Base-by-base conservation (phyloP, 2,888 invertebrate genomes). In the Sinelater perroti region DNA sequence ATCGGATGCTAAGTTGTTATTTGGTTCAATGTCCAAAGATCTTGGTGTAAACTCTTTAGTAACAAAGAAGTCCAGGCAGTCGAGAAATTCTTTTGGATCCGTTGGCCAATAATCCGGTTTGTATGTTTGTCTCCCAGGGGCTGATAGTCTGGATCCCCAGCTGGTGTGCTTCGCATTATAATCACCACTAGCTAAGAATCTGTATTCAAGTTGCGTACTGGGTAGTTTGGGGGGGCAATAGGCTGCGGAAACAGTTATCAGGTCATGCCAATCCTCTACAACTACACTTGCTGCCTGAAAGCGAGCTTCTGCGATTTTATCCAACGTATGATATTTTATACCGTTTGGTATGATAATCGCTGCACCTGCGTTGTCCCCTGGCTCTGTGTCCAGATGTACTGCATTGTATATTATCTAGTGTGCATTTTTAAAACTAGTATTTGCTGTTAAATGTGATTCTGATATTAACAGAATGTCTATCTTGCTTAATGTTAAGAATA, bases 361-460 rank as follows among this genome's bases (percentile, higher is more conserved):
- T 16, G 61, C 59, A 11, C 61, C 56, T 36, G 50, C 56, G 30
- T 50, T 55, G 21, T 53, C 56, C 7, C 42, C 44, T 35, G 24
- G 35, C 16, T 49, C 35, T 30, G 45, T 49, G 31, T 52, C 56
- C 18, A 53, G 52, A 20, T 62, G 59, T 28, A 42, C 46, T 45
- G 59, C 52, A 30, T 49, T 28, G 30, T 59, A 62, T 26, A 44
- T 50, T 50, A 20, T 56, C 35, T 62, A 53, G 30, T 53, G 49
- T 28, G 52, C 33, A 30, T 60, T 56, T 52, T 46, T 56, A 20
- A 55, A 52, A 38, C 55, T 55, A 20, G 46, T 59, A 47, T 45
- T 59, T 21, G 54, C 31, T 14, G 58, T 56, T 18, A 61, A 59
- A 28, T 58, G 58, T 18, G 61, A 58, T 56, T 63, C 61, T 10